Conservation (phyloP, 2,113 vertebrate genomes). For the Chaetorhynchus papuensis region DNA sequence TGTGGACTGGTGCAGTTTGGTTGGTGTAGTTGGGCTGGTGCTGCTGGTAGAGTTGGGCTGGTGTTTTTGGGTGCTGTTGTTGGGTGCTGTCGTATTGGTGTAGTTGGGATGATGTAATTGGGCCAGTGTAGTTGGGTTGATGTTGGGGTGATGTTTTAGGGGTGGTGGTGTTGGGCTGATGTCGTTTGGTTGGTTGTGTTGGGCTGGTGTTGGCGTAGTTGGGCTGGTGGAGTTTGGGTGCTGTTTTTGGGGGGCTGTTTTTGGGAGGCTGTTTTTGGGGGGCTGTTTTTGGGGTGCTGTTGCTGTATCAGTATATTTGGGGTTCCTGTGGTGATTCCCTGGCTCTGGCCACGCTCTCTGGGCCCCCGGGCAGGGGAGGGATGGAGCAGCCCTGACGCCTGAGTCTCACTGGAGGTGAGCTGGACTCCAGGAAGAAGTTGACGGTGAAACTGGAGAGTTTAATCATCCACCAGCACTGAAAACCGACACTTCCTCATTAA, state of each 20-base stretch:
- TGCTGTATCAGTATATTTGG: accelerated
- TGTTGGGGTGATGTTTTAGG: neutral
- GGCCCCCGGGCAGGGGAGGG: neutral
- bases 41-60: neutral
- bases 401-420: accelerated
- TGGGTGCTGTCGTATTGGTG: neutral
- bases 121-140: neutral
- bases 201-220: neutral
- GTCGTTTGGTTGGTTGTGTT: neutral
- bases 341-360: accelerated
- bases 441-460: neutral
- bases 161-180: neutral
- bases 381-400: accelerated
- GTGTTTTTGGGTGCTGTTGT: neutral
- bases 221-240: neutral
- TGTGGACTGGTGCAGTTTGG: neutral
- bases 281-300: too few species aligned
- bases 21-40: neutral
- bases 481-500: neutral
- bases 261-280: neutral
- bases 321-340: neutral
- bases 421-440: neutral
- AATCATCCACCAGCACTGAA: neutral
- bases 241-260: too few species aligned
- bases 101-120: neutral